These are phyloP conservation scores for Plebejus melissa DNA, from an alignment of 2,888 invertebrate species.

Conservation along the genomic window DNA sequence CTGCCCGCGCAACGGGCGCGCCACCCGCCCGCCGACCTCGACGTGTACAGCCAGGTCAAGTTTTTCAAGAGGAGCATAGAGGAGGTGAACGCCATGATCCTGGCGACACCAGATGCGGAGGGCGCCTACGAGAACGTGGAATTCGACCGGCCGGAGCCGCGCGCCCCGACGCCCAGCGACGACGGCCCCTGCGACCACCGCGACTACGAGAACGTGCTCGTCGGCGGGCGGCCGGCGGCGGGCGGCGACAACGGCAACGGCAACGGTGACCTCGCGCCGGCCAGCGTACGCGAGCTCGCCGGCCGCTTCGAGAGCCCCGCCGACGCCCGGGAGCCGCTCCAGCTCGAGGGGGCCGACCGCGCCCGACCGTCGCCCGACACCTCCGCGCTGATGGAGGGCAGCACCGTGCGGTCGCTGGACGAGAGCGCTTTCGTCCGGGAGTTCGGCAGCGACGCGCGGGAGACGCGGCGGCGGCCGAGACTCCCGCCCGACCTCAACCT, in stretches of 20 bases:
- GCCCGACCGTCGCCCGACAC: slow-evolving; percentile 76
- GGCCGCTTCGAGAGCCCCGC: slow-evolving; percentile 82
- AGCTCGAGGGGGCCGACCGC: slow-evolving; percentile 65
- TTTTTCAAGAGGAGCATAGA: slow-evolving; percentile 83
- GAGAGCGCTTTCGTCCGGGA: slow-evolving; percentile 86
- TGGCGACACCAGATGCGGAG: slow-evolving; percentile 56
- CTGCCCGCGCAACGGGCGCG: slow-evolving; percentile 79
- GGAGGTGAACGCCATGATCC: slow-evolving; percentile 82
- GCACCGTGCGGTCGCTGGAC: slow-evolving; percentile 84
- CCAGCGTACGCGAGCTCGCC: slow-evolving; percentile 78
- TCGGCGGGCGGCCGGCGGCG: slow-evolving; percentile 43
- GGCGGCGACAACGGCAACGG: slow-evolving; percentile 54
- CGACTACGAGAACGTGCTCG: slow-evolving; percentile 64
- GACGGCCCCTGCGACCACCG: slow-evolving; percentile 38
- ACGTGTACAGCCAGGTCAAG: slow-evolving; percentile 87
- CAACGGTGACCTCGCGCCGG: slow-evolving; percentile 59
- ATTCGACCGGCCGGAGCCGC: slow-evolving; percentile 43
- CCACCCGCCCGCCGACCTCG: slow-evolving; percentile 68
- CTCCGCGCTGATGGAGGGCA: slow-evolving; percentile 77
- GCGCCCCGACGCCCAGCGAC: not conserved
- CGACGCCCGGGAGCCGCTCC: slow-evolving; percentile 77
- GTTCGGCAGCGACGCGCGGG: slow-evolving; percentile 79
- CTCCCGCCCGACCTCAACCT: slow-evolving; percentile 66
- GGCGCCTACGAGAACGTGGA: slow-evolving; percentile 60
- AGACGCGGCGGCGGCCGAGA: slow-evolving; percentile 80